Conservation (phyloP, 2,113 vertebrate genomes). For the Alligator mississippiensis region DNA sequence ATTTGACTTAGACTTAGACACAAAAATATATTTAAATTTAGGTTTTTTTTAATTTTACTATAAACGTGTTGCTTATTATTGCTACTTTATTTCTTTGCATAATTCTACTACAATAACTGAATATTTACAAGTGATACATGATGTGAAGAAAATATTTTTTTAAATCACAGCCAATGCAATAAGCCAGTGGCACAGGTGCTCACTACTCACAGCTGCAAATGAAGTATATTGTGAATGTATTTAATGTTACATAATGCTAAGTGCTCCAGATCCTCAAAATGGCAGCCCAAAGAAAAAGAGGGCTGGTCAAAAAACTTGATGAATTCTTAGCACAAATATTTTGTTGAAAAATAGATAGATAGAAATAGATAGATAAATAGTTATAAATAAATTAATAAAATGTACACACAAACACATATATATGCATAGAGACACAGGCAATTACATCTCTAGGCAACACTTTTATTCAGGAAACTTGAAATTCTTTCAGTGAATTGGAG, state of each 20-base stretch:
- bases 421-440: too few relatives aligned
- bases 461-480: not conserved
- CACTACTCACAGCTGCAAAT: not conserved
- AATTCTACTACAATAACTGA: not conserved
- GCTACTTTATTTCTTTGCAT: not conserved
- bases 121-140: not conserved
- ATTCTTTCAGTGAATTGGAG: not conserved
- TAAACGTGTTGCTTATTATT: not conserved
- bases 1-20: too few relatives aligned
- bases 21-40: not conserved
- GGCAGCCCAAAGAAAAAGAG: not conserved
- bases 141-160: too few relatives aligned
- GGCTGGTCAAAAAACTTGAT: not conserved
- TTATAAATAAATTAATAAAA: too few relatives aligned
- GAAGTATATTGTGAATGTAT: too few relatives aligned
- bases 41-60: not conserved
- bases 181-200: not conserved
- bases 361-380: too few relatives aligned
- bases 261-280: too few relatives aligned
- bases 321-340: not conserved
- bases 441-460: too few relatives aligned
- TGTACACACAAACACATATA: too few relatives aligned
- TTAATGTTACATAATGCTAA: too few relatives aligned
- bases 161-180: not conserved
- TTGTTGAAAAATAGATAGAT: too few relatives aligned